phyloP scores from a whole-genome alignment of 2,888 invertebrate genomes.

The Mesoligia furuncula region DNA sequence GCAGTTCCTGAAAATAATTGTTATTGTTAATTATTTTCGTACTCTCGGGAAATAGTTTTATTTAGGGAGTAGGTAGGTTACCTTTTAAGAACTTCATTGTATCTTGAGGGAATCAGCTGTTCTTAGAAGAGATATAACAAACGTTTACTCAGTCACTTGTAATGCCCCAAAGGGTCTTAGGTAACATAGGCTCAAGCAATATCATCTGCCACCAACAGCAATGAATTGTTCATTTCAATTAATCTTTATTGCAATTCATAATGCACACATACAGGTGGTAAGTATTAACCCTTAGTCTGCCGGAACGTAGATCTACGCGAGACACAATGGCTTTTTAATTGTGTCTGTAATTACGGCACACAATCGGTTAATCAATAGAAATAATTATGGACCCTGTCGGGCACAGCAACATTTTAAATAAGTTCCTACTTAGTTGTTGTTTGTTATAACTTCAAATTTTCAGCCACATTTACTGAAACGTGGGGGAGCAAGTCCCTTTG shows the following conservation, averaged over 20 bases:
- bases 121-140: background rate
- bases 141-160: background rate
- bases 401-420: background rate
- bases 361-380: no score
- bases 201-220: background rate
- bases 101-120: background rate
- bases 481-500: background rate
- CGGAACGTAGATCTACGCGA: no score
- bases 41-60: background rate
- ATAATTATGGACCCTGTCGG: background rate
- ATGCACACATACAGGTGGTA: background rate
- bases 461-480: background rate
- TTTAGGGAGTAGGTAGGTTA: background rate
- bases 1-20: slow-evolving; percentile 93
- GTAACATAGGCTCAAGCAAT: no score
- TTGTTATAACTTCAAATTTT: background rate
- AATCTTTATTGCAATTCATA: background rate
- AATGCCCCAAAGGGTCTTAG: no score
- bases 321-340: no score
- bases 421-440: background rate
- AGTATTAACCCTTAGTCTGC: no score
- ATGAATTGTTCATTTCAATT: background rate
- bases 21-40: slow-evolving; percentile 26
- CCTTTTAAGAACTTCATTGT: background rate
- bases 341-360: no score